Base-by-base conservation (phyloP, 2,888 invertebrate species). In the Nomada fucata region DNA sequence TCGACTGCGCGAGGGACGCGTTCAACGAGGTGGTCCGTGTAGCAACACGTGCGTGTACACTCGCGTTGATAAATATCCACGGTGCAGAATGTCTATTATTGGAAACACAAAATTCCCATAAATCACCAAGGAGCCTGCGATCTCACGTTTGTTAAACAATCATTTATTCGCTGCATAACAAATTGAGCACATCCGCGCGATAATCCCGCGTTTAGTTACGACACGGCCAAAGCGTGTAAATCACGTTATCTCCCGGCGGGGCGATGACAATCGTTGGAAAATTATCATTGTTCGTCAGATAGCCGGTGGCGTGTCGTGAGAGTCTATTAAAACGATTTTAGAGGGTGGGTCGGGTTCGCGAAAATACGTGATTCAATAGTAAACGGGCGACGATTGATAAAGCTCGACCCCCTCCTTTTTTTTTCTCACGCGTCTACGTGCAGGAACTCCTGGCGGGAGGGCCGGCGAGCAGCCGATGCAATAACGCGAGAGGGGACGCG, bases 401-500 rank as follows among this genome's bases (percentile, higher is more conserved):
- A 50, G 53, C 23, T 57, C 57, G 26, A 15, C 29, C 60, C 47
- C n/a, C 5, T 29, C 23, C 26, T 36, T 36, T 64, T 50, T 18
- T 70, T 26, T 47, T 44, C 47, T 50, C 61, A n/a, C 61, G 26
- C 57, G 52, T 44, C 60, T 29, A 23, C 42, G 50, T 44, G 47
- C 44, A 71, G 52, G 18, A 47, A 55, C 53, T 72, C 55, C 57
- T 72, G 67, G 64, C 63, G 42, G 60, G 61, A 61, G 68, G 47
- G 47, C 15, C 63, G 59, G 15, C 60, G 60, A 55, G 23, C 67
- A 63, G 42, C 76, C 79, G 79, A 79, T 82, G 82, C 76, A 79
- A 88, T 84, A 83, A 78, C 82, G 79, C 83, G 74, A 76, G 73
- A 61, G 69, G 69, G 78, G 74, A 80, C 73, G 72, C 63, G 79